Evolutionary conservation across 37 sponge, comb jelly and placozoan species (phyloP).

Genomic region (Oopsacas minuta): DNA sequence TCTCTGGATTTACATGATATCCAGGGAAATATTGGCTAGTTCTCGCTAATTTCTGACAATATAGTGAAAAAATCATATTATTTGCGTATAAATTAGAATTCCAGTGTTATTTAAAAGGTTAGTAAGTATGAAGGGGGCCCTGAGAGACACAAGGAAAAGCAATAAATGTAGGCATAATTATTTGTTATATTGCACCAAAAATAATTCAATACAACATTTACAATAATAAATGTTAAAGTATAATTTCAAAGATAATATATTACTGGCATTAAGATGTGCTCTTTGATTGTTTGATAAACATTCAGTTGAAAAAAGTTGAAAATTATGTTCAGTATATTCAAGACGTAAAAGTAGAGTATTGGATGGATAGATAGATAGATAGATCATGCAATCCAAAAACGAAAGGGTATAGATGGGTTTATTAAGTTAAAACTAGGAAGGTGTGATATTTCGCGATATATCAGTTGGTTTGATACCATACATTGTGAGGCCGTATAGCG

Average conservation of each 20-base stretch:
- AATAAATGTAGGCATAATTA: too few relatives aligned
- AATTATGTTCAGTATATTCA: background rate
- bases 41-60: too few relatives aligned
- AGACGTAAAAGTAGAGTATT: background rate
- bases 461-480: conserved; percentile 13
- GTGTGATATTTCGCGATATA: background rate
- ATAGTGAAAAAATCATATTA: too few relatives aligned
- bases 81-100: too few relatives aligned
- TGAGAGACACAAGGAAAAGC: too few relatives aligned
- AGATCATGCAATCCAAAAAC: conserved; percentile 14
- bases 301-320: background rate
- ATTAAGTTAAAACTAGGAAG: background rate
- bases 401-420: too few relatives aligned
- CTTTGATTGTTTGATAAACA: background rate
- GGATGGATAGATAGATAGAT: too few relatives aligned
- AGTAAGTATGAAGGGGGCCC: too few relatives aligned
- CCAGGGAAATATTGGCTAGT: too few relatives aligned
- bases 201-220: background rate
- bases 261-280: background rate
- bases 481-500: background rate
- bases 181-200: background rate
- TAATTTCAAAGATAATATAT: background rate
- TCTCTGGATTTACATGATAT: too few relatives aligned
- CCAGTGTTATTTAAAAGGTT: too few relatives aligned
- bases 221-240: background rate